phyloP scores from a whole-genome alignment of 2,888 invertebrate genomes.

The Coremacera marginata region DNA sequence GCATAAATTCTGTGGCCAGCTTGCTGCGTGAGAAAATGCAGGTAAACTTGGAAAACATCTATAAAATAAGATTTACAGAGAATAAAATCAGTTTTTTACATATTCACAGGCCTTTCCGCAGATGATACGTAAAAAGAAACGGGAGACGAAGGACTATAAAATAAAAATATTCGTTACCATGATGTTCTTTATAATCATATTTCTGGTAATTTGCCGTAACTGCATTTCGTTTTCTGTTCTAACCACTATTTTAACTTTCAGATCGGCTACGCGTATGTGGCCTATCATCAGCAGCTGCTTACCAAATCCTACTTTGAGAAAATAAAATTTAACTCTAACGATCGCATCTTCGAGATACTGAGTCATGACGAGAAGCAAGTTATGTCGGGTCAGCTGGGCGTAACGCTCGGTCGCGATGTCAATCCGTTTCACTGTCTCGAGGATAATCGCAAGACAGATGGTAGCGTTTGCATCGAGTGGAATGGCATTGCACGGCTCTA shows the following conservation, averaged over 20 bases:
- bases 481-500: conserved; percentile 80
- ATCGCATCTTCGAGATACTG: conserved; percentile 79
- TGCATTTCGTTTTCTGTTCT: not conserved
- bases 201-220: conserved; percentile 71
- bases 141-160: conserved; percentile 80
- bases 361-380: conserved; percentile 80
- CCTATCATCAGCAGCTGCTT: conserved; percentile 85
- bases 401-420: conserved; percentile 74
- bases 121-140: conserved; percentile 78
- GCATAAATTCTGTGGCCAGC: conserved; percentile 87
- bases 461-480: conserved; percentile 87
- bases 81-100: not conserved
- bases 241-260: conserved; percentile 42
- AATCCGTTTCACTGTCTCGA: conserved; percentile 80
- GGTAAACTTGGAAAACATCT: conserved; percentile 66
- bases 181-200: conserved; percentile 83
- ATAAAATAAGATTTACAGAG: conserved; percentile 17
- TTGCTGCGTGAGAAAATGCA: conserved; percentile 86
- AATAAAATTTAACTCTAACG: conserved; percentile 85
- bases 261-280: conserved; percentile 85
- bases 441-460: conserved; percentile 73
- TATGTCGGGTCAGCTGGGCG: conserved; percentile 75
- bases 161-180: conserved; percentile 84
- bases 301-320: conserved; percentile 86
- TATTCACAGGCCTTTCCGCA: conserved; percentile 78